phyloP scores from a whole-genome alignment of 2,888 invertebrate species.

The Megalurothrips usitatus region DNA sequence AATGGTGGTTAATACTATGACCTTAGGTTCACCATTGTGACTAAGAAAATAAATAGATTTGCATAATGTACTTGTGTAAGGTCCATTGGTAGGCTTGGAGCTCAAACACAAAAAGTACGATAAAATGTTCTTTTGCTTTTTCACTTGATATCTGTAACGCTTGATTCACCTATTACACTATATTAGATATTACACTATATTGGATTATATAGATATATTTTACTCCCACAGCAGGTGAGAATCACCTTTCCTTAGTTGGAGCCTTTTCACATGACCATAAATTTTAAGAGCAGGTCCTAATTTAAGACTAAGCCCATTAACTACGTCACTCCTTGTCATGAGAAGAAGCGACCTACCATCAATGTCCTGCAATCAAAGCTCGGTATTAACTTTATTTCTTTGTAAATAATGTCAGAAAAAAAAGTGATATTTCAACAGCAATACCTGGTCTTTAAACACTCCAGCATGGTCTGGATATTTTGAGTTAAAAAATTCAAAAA shows the following conservation, averaged over 20 bases:
- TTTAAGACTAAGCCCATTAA: slow-evolving; percentile 73
- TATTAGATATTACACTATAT: too few relatives aligned
- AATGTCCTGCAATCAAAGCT: slow-evolving; percentile 63
- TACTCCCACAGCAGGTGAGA: slow-evolving; percentile 67
- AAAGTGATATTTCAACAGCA: slow-evolving; percentile 29
- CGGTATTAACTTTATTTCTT: not conserved
- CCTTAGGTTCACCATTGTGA: too few relatives aligned
- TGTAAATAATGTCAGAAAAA: not conserved
- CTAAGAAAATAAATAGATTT: too few relatives aligned
- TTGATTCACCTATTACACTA: too few relatives aligned
- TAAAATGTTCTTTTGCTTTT: too few relatives aligned
- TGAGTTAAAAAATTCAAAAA: slow-evolving; percentile 67
- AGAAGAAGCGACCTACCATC: slow-evolving; percentile 84
- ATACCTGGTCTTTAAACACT: slow-evolving; percentile 75
- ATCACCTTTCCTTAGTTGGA: slow-evolving; percentile 74
- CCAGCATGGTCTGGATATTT: slow-evolving; percentile 71
- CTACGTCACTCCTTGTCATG: slow-evolving; percentile 77
- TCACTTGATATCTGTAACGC: too few relatives aligned
- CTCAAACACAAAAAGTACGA: too few relatives aligned
- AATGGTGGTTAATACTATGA: too few relatives aligned
- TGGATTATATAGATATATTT: slow-evolving; percentile 36
- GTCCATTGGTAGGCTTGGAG: too few relatives aligned
- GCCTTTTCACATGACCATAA: slow-evolving; percentile 72
- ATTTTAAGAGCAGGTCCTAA: slow-evolving; percentile 85
- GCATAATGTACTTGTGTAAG: too few relatives aligned